phyloP scores from a whole-genome alignment of 2,113 vertebrate genomes.

The Nipponia nippon region DNA sequence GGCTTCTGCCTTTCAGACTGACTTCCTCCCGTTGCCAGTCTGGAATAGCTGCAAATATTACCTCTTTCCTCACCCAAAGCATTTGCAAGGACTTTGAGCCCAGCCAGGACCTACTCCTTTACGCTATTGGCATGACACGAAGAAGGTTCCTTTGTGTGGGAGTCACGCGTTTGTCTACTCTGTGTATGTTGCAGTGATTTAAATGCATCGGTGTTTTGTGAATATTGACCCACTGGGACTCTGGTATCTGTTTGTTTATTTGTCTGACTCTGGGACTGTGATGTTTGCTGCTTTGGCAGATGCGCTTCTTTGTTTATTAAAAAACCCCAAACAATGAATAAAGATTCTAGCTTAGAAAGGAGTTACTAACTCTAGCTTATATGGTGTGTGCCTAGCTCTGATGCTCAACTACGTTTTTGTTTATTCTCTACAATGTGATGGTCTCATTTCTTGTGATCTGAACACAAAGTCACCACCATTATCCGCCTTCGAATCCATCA shows the following conservation, averaged over 20 bases:
- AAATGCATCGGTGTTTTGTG: background rate
- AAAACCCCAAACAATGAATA: background rate
- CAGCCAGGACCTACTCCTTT: background rate
- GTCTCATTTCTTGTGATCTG: background rate
- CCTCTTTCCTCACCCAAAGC: background rate
- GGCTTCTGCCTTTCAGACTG: background rate
- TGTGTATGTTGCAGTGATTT: background rate
- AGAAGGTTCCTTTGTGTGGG: background rate
- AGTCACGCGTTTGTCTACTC: background rate
- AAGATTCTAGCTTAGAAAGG: background rate
- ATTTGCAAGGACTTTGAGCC: background rate
- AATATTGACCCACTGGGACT: background rate
- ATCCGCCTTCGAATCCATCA: constrained; percentile 1
- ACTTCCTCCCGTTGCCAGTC: background rate
- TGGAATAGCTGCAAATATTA: background rate
- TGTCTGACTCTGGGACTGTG: background rate
- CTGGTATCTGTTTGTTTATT: background rate
- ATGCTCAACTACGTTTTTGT: background rate
- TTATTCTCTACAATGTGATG: constrained; percentile 7
- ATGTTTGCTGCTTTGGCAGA: constrained; percentile 27
- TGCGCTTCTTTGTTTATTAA: background rate
- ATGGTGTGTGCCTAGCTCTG: constrained; percentile 7
- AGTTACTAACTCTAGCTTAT: constrained; percentile 20
- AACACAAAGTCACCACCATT: background rate
- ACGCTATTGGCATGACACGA: background rate